Percentiles rank a stretch among this genome's conserved stretches.
Conservation (phyloP, 2,113 vertebrate species). For the Psittacula cyanocephala region DNA sequence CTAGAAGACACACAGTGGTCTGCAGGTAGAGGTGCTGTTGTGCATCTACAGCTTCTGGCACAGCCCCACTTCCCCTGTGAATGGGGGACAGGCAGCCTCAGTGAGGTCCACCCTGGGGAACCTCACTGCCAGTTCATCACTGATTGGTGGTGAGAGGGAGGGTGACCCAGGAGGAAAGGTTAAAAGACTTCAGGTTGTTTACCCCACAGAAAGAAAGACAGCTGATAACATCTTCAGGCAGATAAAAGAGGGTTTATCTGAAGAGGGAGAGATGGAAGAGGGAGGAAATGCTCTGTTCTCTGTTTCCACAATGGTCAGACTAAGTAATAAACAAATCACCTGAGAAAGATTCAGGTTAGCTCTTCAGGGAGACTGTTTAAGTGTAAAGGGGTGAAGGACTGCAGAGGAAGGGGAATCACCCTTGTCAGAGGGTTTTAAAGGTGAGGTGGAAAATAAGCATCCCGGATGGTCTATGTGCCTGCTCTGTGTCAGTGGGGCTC, state of each 20-base stretch:
- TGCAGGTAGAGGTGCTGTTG: not conserved
- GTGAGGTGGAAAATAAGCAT: not conserved
- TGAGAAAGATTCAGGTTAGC: not conserved
- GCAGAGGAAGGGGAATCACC: not conserved
- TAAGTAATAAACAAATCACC: not conserved
- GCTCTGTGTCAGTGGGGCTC: not conserved
- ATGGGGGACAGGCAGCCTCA: not conserved
- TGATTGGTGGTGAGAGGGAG: not conserved
- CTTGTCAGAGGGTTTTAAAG: not conserved
- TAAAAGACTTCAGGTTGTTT: not conserved
- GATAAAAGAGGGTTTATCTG: not conserved
- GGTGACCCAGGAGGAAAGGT: not conserved
- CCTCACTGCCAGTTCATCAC: not conserved
- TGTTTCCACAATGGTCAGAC: not conserved
- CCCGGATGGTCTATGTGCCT: rapidly evolving
- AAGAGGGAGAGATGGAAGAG: not conserved
- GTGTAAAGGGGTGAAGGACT: not conserved
- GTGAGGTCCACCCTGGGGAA: not conserved
- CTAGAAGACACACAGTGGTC: not conserved
- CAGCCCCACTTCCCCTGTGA: not conserved
- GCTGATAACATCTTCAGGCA: not conserved
- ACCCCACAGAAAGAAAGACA: not conserved
- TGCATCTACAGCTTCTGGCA: not conserved
- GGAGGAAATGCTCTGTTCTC: not conserved
- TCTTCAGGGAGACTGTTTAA: not conserved